Conservation (phyloP, 2,888 invertebrate genomes). For the Boloria selene region DNA sequence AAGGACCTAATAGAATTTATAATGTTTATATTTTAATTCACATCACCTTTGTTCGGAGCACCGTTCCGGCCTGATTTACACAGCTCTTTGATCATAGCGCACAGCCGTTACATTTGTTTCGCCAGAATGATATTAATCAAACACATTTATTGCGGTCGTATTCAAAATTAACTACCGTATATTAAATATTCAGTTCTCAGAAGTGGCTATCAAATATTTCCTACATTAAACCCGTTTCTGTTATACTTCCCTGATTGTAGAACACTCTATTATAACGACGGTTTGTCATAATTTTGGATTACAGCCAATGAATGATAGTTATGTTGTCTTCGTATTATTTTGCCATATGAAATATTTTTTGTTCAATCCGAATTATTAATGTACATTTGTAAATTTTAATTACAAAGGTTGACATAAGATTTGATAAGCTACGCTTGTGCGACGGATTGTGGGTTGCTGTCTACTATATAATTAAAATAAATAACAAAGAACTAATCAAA, state of each 20-base stretch:
- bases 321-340: conserved; percentile 33
- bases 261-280: conserved; percentile 57
- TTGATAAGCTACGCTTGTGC: conserved; percentile 9
- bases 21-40: conserved; percentile 57
- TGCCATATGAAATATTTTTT: conserved; percentile 14
- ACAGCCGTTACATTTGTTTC: conserved; percentile 71
- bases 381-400: conserved; percentile 27
- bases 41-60: conserved; percentile 50
- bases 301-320: conserved; percentile 64
- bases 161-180: conserved; percentile 70
- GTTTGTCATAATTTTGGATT: conserved; percentile 65
- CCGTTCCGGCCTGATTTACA: conserved; percentile 63
- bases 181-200: conserved; percentile 71
- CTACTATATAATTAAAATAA: conserved; percentile 49
- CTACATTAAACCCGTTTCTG: conserved; percentile 68
- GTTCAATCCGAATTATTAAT: conserved; percentile 14
- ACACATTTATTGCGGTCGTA: conserved; percentile 75
- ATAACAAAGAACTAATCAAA: conserved; percentile 74
- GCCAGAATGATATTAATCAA: conserved; percentile 77
- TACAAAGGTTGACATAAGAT: conserved; percentile 2
- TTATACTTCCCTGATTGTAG: conserved; percentile 65
- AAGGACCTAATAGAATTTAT: conserved; percentile 29
- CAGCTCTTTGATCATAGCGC: conserved; percentile 67
- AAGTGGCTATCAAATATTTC: conserved; percentile 79
- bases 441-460: conserved; percentile 32